These are phyloP conservation scores for Tinamus guttatus DNA, from an alignment of 2,113 vertebrate genomes.

Conservation along the genomic window DNA sequence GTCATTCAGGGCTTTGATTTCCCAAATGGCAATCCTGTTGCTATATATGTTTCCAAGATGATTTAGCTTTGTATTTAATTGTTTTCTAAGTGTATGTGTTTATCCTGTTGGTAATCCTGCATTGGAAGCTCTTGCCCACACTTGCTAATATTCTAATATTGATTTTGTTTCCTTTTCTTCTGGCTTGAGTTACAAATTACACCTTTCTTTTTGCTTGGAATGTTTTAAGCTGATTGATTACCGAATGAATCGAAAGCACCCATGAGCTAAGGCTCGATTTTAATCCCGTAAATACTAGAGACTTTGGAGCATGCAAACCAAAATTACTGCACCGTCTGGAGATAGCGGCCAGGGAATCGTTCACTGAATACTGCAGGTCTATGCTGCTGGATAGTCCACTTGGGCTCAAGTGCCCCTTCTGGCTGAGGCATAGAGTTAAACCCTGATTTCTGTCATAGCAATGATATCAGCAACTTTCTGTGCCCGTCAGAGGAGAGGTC, in stretches of 20 bases:
- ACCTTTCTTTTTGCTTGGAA: constrained; percentile 4
- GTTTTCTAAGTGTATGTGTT: constrained; percentile 25
- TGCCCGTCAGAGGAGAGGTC: background rate
- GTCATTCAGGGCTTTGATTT: background rate
- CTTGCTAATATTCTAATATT: constrained; percentile 50
- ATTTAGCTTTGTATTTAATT: constrained; percentile 13
- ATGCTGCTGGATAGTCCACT: background rate
- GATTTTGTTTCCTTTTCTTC: constrained; percentile 55
- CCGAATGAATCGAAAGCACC: background rate
- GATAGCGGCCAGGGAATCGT: background rate
- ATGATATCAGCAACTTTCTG: background rate
- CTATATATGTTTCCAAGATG: background rate
- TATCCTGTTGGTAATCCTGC: constrained; percentile 14
- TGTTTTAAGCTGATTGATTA: constrained; percentile 60
- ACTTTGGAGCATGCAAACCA: background rate
- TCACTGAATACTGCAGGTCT: background rate
- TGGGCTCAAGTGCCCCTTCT: background rate
- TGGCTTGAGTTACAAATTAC: constrained; percentile 48
- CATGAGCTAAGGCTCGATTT: constrained; percentile 38
- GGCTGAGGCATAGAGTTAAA: background rate
- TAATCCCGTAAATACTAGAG: background rate
- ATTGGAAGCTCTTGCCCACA: background rate
- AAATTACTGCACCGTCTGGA: background rate
- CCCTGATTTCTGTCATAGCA: background rate
- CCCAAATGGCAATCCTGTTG: background rate